Conservation (phyloP, 2,888 invertebrate species). For the Zaprionus bogoriensis region DNA sequence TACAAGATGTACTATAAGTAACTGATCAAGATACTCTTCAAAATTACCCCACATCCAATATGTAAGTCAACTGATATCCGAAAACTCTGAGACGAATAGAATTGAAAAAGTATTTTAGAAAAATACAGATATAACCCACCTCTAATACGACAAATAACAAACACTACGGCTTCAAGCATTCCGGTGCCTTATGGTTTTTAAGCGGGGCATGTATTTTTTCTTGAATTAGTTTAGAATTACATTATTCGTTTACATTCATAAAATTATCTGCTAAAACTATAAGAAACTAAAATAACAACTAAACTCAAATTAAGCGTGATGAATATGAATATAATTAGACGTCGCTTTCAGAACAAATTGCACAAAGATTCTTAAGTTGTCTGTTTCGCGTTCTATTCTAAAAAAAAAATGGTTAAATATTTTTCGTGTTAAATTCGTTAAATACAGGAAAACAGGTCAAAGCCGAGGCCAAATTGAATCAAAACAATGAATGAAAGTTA, state of each 20-base stretch:
- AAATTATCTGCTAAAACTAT: neutral
- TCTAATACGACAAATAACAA: too few relatives aligned
- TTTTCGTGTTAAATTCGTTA: neutral
- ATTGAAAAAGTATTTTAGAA: too few relatives aligned
- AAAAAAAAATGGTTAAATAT: too few relatives aligned
- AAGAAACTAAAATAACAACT: neutral
- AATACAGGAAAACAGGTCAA: neutral
- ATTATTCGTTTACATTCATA: neutral
- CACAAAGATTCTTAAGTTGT: too few relatives aligned
- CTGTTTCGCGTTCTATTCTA: too few relatives aligned
- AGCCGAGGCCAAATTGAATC: neutral
- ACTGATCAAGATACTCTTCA: too few relatives aligned
- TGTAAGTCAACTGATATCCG: too few relatives aligned
- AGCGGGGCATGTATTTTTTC: neutral
- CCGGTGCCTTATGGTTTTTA: neutral
- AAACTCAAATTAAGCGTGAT: neutral
- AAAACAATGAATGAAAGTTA: neutral
- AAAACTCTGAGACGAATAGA: neutral
- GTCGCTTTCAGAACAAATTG: neutral
- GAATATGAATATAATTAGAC: neutral
- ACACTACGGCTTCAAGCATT: neutral
- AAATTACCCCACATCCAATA: too few relatives aligned
- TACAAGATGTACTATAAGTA: too few relatives aligned
- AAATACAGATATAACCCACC: neutral
- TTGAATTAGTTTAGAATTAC: neutral